Evolutionary conservation across 2,797 vertebrate genomes (phyloP).

Genomic region (Protosalanx chinensis): DNA sequence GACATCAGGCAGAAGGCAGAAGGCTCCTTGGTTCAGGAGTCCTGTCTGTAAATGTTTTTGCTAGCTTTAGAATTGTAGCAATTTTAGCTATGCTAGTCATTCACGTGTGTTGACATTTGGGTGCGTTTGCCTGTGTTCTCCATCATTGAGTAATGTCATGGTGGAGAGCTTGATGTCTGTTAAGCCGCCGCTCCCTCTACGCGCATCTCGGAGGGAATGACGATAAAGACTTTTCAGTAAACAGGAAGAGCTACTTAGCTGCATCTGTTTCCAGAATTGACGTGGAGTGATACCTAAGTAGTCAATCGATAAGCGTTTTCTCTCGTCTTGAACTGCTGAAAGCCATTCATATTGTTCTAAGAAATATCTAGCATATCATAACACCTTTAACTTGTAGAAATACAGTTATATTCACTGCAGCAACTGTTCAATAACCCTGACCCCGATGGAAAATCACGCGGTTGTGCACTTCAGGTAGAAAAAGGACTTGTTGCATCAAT

Average conservation of each 20-base stretch:
- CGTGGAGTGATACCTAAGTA: slow-evolving; percentile 16
- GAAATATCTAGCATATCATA: no score
- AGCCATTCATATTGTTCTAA: not conserved
- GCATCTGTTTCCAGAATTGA: slow-evolving; percentile 36
- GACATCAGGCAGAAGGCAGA: no score
- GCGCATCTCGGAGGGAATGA: not conserved
- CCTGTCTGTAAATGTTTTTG: no score
- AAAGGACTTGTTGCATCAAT: not conserved
- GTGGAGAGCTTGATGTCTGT: not conserved
- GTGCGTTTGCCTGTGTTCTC: no score
- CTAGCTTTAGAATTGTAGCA: no score
- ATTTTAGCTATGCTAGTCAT: not conserved
- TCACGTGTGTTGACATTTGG: not conserved
- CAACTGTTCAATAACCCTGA: not conserved
- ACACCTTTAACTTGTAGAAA: no score
- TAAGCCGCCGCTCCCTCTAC: not conserved
- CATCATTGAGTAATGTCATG: not conserved
- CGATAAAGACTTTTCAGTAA: not conserved
- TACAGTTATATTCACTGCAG: not conserved
- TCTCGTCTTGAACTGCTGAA: slow-evolving; percentile 5
- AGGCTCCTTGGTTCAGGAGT: not conserved
- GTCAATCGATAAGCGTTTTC: slow-evolving; percentile 35
- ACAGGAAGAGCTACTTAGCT: slow-evolving; percentile 10
- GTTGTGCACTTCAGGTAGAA: not conserved
- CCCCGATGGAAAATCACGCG: not conserved